Conservation (phyloP, 2,888 invertebrate species). For the Exocentrus adspersus region DNA sequence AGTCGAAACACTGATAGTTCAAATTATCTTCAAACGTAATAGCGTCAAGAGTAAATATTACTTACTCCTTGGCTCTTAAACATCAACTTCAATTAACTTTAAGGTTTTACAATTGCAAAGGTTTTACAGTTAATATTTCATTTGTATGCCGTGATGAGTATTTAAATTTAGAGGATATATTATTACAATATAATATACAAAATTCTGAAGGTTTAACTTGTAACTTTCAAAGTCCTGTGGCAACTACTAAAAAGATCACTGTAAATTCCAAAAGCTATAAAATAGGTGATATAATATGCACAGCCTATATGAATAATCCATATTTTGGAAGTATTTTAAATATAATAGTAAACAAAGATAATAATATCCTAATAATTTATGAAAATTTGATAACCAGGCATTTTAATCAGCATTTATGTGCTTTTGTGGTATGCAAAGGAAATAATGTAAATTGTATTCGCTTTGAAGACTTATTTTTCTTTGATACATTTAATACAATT, state of each 20-base stretch:
- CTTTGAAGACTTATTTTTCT: too few species aligned
- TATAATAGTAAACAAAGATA: constrained; percentile 3
- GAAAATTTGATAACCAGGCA: neutral
- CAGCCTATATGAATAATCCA: neutral
- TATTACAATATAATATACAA: neutral
- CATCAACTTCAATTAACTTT: constrained; percentile 21
- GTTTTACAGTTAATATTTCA: neutral
- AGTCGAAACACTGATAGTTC: constrained; percentile 10
- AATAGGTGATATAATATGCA: neutral
- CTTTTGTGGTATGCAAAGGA: too few species aligned
- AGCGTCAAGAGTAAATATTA: constrained; percentile 16
- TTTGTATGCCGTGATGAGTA: neutral
- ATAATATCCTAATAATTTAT: neutral
- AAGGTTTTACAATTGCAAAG: neutral
- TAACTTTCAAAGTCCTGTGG: neutral
- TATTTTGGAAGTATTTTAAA: constrained; percentile 6
- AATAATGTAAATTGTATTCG: too few species aligned
- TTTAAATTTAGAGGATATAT: neutral
- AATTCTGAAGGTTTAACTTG: neutral
- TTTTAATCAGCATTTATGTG: too few species aligned
- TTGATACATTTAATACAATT: too few species aligned
- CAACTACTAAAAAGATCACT: neutral
- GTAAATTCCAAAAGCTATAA: constrained; percentile 12
- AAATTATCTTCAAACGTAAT: constrained; percentile 21
- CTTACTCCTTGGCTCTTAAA: constrained; percentile 14